Evolutionary conservation across 2,797 vertebrate genomes (phyloP).

Genomic region (Alcedo atthis): DNA sequence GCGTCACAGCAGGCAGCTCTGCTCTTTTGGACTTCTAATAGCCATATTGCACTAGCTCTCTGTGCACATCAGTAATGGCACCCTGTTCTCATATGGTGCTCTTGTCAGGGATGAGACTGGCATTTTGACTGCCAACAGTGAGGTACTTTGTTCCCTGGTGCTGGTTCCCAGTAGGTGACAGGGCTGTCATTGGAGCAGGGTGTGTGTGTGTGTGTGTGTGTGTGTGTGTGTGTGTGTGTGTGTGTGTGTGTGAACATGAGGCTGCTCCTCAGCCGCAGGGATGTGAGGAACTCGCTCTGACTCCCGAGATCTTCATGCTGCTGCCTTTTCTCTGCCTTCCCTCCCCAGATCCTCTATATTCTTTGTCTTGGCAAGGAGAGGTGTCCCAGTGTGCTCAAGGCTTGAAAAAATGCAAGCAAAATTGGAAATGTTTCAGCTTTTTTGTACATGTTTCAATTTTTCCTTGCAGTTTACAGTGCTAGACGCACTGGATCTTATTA

Average conservation of each 20-base stretch:
- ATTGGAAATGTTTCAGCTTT: conserved; percentile 65
- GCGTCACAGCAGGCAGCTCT: background rate
- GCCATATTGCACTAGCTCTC: background rate
- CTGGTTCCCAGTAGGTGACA: background rate
- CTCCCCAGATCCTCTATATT: conserved; percentile 12
- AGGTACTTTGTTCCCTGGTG: background rate
- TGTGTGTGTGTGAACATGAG: accelerated
- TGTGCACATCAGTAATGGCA: background rate
- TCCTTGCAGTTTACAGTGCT: conserved; percentile 64
- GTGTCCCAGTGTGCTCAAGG: conserved; percentile 32
- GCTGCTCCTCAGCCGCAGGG: background rate
- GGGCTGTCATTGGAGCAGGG: background rate
- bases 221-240: accelerated
- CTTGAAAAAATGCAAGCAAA: conserved; percentile 47
- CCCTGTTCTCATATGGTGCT: background rate
- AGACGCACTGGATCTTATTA: conserved; percentile 58
- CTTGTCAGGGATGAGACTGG: background rate
- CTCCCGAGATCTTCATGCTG: background rate
- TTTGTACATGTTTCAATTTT: conserved; percentile 57
- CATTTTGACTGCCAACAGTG: background rate
- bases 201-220: too few species aligned
- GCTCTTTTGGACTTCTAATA: background rate
- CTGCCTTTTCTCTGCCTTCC: conserved; percentile 16
- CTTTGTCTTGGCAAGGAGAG: conserved; percentile 57
- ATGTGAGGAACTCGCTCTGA: background rate